Conservation (phyloP, 37 sponge, comb jelly and placozoan genomes). For the Chondrilla cf. caribensis region DNA sequence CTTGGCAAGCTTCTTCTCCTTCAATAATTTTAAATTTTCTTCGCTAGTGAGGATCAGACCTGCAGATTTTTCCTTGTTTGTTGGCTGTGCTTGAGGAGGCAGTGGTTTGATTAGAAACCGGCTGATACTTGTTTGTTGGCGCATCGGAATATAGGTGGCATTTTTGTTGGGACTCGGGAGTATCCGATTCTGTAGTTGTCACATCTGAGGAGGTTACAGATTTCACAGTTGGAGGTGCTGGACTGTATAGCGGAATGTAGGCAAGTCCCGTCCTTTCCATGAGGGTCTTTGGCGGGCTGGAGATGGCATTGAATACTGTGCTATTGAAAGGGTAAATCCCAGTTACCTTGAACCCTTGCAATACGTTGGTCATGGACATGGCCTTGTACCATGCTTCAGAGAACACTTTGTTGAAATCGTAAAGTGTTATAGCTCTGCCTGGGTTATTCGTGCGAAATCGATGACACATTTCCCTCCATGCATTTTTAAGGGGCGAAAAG, state of each 20-base stretch:
- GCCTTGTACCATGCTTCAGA: conserved; percentile 36
- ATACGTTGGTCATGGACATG: conserved; percentile 38
- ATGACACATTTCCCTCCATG: conserved; percentile 4
- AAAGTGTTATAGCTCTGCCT: conserved; percentile 10
- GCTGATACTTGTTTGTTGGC: too few species aligned
- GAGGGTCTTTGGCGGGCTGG: neutral
- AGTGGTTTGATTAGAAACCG: too few species aligned
- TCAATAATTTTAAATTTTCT: too few species aligned
- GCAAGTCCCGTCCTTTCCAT: conserved; percentile 4
- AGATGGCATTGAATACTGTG: neutral
- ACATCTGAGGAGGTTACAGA: too few species aligned
- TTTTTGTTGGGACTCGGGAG: too few species aligned
- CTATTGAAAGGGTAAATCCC: conserved; percentile 40
- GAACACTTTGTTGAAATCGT: conserved; percentile 25
- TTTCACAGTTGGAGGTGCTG: too few species aligned
- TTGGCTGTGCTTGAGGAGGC: too few species aligned
- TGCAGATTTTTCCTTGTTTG: too few species aligned
- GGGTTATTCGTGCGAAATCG: conserved; percentile 9
- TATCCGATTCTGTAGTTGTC: too few species aligned
- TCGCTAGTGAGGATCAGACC: too few species aligned
- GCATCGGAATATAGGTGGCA: too few species aligned
- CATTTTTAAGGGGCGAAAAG: conserved; percentile 1
- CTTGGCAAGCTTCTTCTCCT: too few species aligned
- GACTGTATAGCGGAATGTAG: conserved; percentile 4
- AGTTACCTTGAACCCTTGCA: conserved; percentile 44